phyloP scores from a whole-genome alignment of 2,797 vertebrate species.

The Podarcis lilfordi region DNA sequence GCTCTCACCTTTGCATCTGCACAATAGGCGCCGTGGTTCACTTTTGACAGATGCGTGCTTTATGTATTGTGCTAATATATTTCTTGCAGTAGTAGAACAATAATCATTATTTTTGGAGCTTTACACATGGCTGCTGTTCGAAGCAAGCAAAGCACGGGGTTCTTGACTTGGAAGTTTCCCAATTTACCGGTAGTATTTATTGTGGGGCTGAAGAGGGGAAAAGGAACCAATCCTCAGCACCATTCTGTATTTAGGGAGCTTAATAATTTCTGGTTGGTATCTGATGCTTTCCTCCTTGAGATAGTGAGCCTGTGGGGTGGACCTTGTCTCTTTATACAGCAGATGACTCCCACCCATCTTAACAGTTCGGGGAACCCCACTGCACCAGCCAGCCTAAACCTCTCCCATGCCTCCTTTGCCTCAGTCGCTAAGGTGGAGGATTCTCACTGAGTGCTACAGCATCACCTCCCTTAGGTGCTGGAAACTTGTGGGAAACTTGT shows the following conservation, averaged over 20 bases:
- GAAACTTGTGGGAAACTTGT: background rate
- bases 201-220: background rate
- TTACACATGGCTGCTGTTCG: background rate
- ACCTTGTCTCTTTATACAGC: background rate
- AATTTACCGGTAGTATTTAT: background rate
- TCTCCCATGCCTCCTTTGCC: background rate
- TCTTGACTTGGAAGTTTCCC: background rate
- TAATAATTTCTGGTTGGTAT: background rate
- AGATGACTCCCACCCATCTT: background rate
- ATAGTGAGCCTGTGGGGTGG: background rate
- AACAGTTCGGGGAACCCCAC: background rate
- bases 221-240: background rate
- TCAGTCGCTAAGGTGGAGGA: background rate
- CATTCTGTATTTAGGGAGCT: background rate
- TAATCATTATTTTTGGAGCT: slow-evolving; percentile 6
- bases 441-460: background rate
- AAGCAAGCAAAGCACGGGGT: background rate
- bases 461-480: background rate
- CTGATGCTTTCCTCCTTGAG: background rate
- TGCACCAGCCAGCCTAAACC: background rate
- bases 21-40: background rate
- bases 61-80: background rate
- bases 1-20: background rate
- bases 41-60: slow-evolving; percentile 11
- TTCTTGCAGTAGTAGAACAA: slow-evolving; percentile 9